Evolutionary conservation across 1,140 invertebrate genomes (phyloP), one percentile per base, ranked within the genome.

Genomic region (Leptoteleia sp.): DNA sequence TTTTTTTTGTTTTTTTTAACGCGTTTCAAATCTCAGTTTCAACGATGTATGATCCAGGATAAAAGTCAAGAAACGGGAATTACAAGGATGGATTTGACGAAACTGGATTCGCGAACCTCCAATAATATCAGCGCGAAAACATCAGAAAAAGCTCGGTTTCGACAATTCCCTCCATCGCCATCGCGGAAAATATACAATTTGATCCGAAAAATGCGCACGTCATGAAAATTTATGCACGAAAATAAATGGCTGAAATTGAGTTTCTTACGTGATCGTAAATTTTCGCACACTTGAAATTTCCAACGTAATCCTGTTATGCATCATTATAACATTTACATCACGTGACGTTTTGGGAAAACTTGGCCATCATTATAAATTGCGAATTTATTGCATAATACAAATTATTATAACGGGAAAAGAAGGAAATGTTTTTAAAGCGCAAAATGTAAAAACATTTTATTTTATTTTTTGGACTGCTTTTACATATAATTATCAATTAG

Each of bases 51-150:
- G 54, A 71, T 61, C 16, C 16, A 0, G 4, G 55, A 5, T 43
- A 61, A 71, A 62, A 54, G 11, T 40, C 45, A 19, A 17, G 31
- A 45, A 61, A 11, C 37, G 50, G 42, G 50, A 57, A 33, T 70
- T 57, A 57, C 42, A 57, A 11, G 43, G 42, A 43, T 12, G 54
- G 54, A 71, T 71, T 50, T 59, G 43, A 25, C 45, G 25, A 71
- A 71, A 62, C 45, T 50, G 13, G 48, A 72, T 72, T 72, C 62
- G 29, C 55, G 29, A 71, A 52, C 29, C 25, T 29, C 55, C 67
- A n/a, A n/a, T n/a, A 43, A 43, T 54, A 52, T 61, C 17, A 15
- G 42, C 1, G 37, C 9, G 25, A 1, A 42, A 71, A 71, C 16
- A 40, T 71, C 45, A 6, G 3, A 12, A 27, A 65, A 25, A 17